Percentiles rank a stretch among this genome's conserved stretches.
These are phyloP conservation scores for Caenorhabditis doughertyi DNA, from an alignment of 2,888 invertebrate species.

Conservation along the genomic window DNA sequence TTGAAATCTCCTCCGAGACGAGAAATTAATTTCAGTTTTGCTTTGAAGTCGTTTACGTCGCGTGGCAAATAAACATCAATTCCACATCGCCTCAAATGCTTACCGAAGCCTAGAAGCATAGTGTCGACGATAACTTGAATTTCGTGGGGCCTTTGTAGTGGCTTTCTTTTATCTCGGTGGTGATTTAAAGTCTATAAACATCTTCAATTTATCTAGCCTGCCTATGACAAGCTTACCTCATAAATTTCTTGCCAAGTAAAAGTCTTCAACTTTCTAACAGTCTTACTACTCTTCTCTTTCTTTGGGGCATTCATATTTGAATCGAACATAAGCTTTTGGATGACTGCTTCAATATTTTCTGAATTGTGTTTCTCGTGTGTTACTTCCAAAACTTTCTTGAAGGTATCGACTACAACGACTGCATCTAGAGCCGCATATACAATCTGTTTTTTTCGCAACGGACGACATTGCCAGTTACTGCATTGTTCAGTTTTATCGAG, in stretches of 20 bases:
- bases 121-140: conserved; percentile 66
- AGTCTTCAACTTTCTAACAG: conserved; percentile 23
- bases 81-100: conserved; percentile 62
- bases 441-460: conserved; percentile 65
- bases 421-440: conserved; percentile 71
- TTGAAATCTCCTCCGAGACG: conserved; percentile 20
- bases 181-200: conserved; percentile 13
- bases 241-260: conserved; percentile 51
- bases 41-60: conserved; percentile 31
- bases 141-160: conserved; percentile 46
- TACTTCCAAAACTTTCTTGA: conserved; percentile 40
- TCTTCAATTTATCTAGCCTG: not conserved
- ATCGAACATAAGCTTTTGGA: not conserved
- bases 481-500: conserved; percentile 70
- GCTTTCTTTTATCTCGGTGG: conserved; percentile 19
- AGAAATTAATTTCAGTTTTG: conserved; percentile 31
- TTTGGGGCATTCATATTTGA: conserved; percentile 57
- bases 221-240: conserved; percentile 15
- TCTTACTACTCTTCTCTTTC: conserved; percentile 27
- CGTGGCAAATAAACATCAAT: conserved; percentile 44
- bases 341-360: not conserved
- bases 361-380: no score
- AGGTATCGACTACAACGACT: conserved; percentile 64
- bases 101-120: conserved; percentile 72
- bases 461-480: conserved; percentile 67